Conservation (phyloP, 2,888 invertebrate species). For the Callyntrura sp. region DNA sequence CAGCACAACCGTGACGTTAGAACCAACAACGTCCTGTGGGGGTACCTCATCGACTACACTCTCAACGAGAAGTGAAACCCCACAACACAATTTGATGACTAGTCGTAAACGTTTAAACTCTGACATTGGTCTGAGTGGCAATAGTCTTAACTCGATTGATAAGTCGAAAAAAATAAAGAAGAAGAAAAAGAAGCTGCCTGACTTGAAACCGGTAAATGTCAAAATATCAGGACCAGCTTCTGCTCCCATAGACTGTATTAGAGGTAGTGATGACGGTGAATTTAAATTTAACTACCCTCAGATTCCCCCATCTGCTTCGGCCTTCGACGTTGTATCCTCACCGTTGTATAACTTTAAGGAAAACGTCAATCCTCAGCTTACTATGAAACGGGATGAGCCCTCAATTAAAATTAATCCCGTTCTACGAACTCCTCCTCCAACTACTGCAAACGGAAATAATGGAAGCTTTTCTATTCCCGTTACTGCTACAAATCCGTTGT, state of each 20-base stretch:
- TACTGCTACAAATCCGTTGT: slow-evolving; percentile 20
- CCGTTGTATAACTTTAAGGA: slow-evolving; percentile 65
- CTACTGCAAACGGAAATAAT: not conserved
- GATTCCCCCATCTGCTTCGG: slow-evolving; percentile 24
- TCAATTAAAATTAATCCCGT: slow-evolving; percentile 23
- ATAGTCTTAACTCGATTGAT: slow-evolving; percentile 56
- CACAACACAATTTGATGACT: slow-evolving; percentile 29
- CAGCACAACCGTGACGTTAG: too few relatives aligned
- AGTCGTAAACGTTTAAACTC: slow-evolving; percentile 78
- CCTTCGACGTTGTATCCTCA: slow-evolving; percentile 11
- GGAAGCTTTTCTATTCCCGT: not conserved
- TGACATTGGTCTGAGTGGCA: slow-evolving; percentile 49
- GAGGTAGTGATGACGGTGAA: slow-evolving; percentile 36
- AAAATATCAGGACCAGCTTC: slow-evolving; percentile 63
- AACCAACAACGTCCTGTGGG: not conserved
- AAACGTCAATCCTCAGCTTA: slow-evolving; percentile 63
- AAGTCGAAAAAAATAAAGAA: slow-evolving; percentile 79
- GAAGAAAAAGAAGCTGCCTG: slow-evolving; percentile 77
- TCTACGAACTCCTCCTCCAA: slow-evolving; percentile 21
- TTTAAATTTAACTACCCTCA: slow-evolving; percentile 67
- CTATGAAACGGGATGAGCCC: not conserved
- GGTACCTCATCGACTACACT: too few relatives aligned
- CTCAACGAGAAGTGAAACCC: not conserved
- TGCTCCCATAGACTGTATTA: slow-evolving; percentile 49
- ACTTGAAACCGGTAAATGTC: slow-evolving; percentile 58